A percentile compares a stretch with the other conserved stretches of the same genome.
Conservation (phyloP, 64 coral and sea anemone genomes). For the Dendrophyllia cribrosa region DNA sequence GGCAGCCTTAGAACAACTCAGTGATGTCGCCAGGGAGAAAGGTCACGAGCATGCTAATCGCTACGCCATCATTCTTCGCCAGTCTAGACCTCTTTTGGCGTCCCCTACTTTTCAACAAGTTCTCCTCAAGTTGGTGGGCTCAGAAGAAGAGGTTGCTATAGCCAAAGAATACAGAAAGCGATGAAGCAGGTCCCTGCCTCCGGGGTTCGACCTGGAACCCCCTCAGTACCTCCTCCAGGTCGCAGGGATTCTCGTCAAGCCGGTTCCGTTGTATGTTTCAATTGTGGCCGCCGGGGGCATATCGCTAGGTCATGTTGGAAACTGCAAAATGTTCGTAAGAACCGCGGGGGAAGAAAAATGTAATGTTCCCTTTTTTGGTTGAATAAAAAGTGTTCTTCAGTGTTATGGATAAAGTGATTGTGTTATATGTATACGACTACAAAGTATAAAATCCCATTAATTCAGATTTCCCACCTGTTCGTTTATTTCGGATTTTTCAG, state of each 20-base stretch:
- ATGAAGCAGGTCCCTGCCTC: not conserved
- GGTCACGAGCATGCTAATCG: not conserved
- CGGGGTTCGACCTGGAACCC: not conserved
- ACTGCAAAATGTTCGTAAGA: not conserved
- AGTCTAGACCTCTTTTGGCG: not conserved
- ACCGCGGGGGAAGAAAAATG: too few relatives aligned
- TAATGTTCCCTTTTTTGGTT: too few relatives aligned
- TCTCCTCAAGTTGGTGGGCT: slow-evolving; percentile 24
- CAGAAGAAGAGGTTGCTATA: slow-evolving; percentile 23
- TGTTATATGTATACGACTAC: too few relatives aligned
- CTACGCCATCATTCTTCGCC: not conserved
- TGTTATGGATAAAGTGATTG: too few relatives aligned
- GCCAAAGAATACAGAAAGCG: slow-evolving; percentile 32
- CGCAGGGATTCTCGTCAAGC: not conserved
- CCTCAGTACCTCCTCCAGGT: too few relatives aligned
- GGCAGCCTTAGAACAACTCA: slow-evolving; percentile 23
- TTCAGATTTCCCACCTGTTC: too few relatives aligned
- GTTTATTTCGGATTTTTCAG: too few relatives aligned
- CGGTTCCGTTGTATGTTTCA: not conserved
- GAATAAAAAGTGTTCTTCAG: not conserved
- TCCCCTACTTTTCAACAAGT: not conserved
- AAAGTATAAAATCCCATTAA: too few relatives aligned
- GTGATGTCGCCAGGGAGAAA: not conserved
- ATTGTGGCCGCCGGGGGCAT: not conserved
- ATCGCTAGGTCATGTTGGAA: not conserved